Base-by-base conservation (phyloP, 2,797 vertebrate species). In the Steatocranus sp. region DNA sequence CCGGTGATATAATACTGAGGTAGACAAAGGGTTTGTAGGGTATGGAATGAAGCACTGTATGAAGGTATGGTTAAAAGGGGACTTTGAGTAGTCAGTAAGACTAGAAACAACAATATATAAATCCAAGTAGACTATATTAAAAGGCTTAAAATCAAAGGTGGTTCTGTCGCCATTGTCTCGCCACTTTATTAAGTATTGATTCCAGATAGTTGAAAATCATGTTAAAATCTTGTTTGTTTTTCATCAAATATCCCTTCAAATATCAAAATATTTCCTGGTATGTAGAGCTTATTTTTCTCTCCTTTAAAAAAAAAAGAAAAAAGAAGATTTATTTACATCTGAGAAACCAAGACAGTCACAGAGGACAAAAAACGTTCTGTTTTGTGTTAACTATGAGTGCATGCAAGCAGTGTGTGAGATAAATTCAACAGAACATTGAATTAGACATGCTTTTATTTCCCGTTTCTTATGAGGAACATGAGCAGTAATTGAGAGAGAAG, bases 381-480 rank as follows among this genome's bases (percentile, higher is more conserved):
- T 86, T 79, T 63, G 51, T 56, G 53, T 91, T 86, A 88, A 56
- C 76, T 30, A 5, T 17, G 76, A 86, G 75, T 78, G 68, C 83
- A 83, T 82, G 88, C 49, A 48, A 83, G 63, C 74, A 34, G 34
- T 25, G 46, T 75, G 82, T 78, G 90, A 80, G 83, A 81, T 63
- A 85, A 81, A 77, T 83, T 87, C 83, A 90, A 83, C 78, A 87
- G 92, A 92, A 90, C 89, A 92, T 87, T 90, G 82, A 93, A 92
- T 92, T 89, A 87, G 84, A 79, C 82, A 85, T 81, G 82, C 83
- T 78, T 87, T 86, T 49, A 79, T 85, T 85, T 75, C 76, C 46
- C 11, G 63, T 23, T 63, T 46, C 73, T 86, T 41, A 34, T 51
- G 8, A 56, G 70, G 80, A 85, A 58, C 73, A 77, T 74, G 75